Evolutionary conservation across 2,888 invertebrate species (phyloP).

Genomic region (Calameuta pallipes): DNA sequence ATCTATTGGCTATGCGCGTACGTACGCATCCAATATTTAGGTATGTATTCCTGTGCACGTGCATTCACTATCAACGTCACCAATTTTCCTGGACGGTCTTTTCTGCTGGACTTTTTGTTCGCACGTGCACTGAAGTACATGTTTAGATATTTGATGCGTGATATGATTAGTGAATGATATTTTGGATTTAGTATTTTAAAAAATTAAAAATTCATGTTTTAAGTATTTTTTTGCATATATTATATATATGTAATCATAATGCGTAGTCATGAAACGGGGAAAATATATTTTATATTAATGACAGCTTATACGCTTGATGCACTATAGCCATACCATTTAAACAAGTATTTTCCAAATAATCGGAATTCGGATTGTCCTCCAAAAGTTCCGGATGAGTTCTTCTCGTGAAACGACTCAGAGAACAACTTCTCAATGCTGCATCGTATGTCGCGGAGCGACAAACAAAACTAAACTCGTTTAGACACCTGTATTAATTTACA

Average conservation of each 20-base stretch:
- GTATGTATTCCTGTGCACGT: too few species aligned
- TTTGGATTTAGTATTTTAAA: too few species aligned
- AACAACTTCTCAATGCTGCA: slow-evolving; percentile 80
- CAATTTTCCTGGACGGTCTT: too few species aligned
- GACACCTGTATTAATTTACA: slow-evolving; percentile 68
- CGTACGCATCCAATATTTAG: too few species aligned
- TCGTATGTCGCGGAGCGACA: slow-evolving; percentile 90
- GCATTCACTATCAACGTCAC: too few species aligned
- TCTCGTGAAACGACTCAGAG: slow-evolving; percentile 83
- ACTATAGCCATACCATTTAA: slow-evolving; percentile 75
- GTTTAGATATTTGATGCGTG: too few species aligned
- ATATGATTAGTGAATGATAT: too few species aligned
- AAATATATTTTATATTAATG: neutral
- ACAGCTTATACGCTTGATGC: neutral
- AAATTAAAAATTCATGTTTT: neutral
- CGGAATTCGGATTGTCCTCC: slow-evolving; percentile 87
- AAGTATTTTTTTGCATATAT: neutral
- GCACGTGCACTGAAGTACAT: too few species aligned
- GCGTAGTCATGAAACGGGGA: neutral
- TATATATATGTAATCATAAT: neutral
- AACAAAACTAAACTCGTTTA: slow-evolving; percentile 89
- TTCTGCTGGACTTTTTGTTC: too few species aligned
- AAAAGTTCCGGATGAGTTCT: slow-evolving; percentile 87
- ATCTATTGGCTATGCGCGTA: too few species aligned
- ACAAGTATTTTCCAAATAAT: slow-evolving; percentile 92